Conservation (phyloP, 2,113 vertebrate genomes). For the Epinephelus fuscoguttatus region DNA sequence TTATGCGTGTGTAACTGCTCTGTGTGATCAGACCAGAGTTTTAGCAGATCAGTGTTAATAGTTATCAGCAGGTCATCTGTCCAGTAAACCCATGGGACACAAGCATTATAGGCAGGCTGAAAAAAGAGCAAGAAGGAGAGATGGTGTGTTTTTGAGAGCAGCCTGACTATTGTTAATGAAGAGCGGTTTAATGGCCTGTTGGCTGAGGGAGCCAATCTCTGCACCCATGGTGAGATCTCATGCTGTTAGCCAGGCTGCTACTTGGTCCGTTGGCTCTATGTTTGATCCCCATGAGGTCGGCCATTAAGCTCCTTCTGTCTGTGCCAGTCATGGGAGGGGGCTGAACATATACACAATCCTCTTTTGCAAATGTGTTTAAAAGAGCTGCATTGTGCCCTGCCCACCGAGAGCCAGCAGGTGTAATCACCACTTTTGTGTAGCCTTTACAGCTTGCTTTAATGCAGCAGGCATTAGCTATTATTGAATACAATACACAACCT, state of each 20-base stretch:
- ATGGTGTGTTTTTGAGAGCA: slow-evolving; percentile 15
- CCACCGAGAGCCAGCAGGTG: slow-evolving; percentile 52
- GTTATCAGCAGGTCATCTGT: background rate
- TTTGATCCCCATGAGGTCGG: slow-evolving; percentile 68
- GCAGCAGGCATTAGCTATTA: slow-evolving; percentile 36
- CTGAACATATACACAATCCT: slow-evolving; percentile 67
- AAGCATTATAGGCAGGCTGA: background rate
- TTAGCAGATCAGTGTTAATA: background rate
- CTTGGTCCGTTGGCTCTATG: slow-evolving; percentile 53
- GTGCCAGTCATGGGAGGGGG: slow-evolving; percentile 62
- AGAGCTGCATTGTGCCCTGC: slow-evolving; percentile 70
- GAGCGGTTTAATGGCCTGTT: slow-evolving; percentile 34
- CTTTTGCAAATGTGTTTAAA: slow-evolving; percentile 72
- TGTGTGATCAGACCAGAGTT: background rate
- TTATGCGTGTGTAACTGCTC: background rate
- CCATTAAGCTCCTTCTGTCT: slow-evolving; percentile 79
- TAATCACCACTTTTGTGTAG: slow-evolving; percentile 54
- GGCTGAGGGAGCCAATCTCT: slow-evolving; percentile 35
- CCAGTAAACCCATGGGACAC: background rate
- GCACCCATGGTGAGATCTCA: slow-evolving; percentile 56
- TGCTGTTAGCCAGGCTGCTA: slow-evolving; percentile 61
- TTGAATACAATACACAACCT: slow-evolving; percentile 27
- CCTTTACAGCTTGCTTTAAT: slow-evolving; percentile 46
- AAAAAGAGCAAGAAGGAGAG: background rate
- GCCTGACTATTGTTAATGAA: slow-evolving; percentile 24